Conservation (phyloP, 2,797 vertebrate species). For the Peromyscus melanophrys region DNA sequence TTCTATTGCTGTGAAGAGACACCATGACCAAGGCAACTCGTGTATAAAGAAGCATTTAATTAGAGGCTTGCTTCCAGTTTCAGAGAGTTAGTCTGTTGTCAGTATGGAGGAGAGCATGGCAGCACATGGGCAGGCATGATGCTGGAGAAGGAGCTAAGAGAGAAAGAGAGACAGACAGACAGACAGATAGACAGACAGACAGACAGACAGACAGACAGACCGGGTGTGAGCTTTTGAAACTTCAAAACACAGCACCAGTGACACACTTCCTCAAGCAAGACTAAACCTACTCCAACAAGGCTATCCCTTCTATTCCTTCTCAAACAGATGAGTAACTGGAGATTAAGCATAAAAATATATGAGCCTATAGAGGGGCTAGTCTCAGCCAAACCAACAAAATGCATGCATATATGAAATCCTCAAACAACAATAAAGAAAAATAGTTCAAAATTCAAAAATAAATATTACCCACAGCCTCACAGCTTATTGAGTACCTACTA, state of each 20-base stretch:
- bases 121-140: neutral
- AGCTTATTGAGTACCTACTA: neutral
- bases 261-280: neutral
- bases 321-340: neutral
- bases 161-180: neutral
- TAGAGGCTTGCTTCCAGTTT: neutral
- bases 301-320: neutral
- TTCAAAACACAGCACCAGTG: neutral
- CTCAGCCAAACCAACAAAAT: neutral
- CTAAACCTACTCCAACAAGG: neutral
- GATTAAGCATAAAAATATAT: neutral
- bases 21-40: neutral
- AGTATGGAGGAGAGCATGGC: neutral
- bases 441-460: neutral
- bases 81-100: neutral
- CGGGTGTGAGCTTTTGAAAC: neutral
- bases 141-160: neutral
- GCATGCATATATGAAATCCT: neutral
- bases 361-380: neutral
- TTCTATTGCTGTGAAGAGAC: neutral
- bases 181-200: neutral
- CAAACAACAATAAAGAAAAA: neutral
- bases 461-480: neutral
- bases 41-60: neutral
- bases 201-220: neutral